Evolutionary conservation across 2,113 vertebrate species (phyloP).

Genomic region (Pao palembangensis): DNA sequence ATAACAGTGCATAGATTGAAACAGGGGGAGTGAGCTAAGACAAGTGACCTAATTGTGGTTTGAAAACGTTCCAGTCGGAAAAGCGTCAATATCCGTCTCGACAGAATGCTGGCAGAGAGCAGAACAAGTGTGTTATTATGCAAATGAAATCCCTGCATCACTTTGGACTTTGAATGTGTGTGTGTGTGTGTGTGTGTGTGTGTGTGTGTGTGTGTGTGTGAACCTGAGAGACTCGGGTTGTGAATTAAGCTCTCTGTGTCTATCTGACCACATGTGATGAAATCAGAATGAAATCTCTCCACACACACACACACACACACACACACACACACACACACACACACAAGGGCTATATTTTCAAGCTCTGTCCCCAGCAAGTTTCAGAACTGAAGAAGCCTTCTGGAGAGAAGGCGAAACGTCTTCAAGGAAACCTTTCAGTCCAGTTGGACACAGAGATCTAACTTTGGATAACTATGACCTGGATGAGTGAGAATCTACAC

Average conservation of each 20-base stretch:
- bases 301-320: no score
- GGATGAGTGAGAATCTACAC: no score
- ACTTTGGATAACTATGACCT: no score
- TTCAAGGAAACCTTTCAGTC: no score
- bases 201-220: constrained; percentile 15
- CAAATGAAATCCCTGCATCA: constrained; percentile 23
- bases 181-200: constrained; percentile 12
- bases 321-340: no score
- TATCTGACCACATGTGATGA: constrained; percentile 57
- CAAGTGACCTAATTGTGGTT: constrained; percentile 46
- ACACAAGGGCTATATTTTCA: no score
- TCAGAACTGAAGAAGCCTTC: no score
- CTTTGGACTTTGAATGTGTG: constrained; percentile 22
- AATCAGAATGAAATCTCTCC: no score
- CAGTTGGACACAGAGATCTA: no score
- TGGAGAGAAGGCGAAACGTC: no score
- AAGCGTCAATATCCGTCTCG: constrained; percentile 17
- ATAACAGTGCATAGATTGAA: constrained; percentile 52
- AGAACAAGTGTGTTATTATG: constrained; percentile 27
- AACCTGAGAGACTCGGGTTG: constrained; percentile 27
- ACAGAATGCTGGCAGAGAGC: neutral
- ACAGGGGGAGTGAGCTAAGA: constrained; percentile 25
- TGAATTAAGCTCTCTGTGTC: constrained; percentile 47
- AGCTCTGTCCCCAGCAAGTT: no score
- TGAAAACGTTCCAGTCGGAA: constrained; percentile 16